Percentiles rank a stretch among this genome's conserved stretches.
phyloP scores from a whole-genome alignment of 1,140 invertebrate genomes.

The Streblospio benedicti region DNA sequence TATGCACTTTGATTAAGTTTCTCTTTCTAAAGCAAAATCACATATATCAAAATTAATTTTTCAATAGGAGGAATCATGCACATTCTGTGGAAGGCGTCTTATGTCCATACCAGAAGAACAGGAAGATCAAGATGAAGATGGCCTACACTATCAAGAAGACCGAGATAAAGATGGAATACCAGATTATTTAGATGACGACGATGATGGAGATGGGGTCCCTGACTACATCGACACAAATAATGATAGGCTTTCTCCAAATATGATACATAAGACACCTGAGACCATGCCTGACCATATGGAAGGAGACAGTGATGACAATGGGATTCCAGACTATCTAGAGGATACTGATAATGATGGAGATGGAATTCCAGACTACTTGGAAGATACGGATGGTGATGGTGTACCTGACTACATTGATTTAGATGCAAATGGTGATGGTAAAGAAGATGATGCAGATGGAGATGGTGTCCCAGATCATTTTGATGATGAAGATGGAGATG shows the following conservation, averaged over 20 bases:
- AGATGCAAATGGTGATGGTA: constrained; percentile 32
- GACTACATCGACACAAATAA: constrained; percentile 31
- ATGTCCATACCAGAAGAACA: constrained; percentile 26
- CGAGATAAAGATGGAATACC: constrained; percentile 34
- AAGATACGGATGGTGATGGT: constrained; percentile 30
- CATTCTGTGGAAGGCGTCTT: constrained; percentile 26
- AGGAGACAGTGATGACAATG: constrained; percentile 30
- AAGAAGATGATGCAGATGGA: constrained; percentile 24
- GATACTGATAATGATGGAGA: constrained; percentile 15
- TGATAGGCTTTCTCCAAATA: constrained; percentile 34
- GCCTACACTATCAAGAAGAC: constrained; percentile 36
- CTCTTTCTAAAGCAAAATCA: no score
- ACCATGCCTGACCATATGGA: constrained; percentile 28
- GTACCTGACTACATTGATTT: constrained; percentile 21
- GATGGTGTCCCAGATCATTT: constrained; percentile 32
- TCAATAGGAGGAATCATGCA: constrained; percentile 24
- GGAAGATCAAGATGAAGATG: constrained; percentile 35
- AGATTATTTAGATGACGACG: constrained; percentile 29
- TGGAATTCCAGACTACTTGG: constrained; percentile 12
- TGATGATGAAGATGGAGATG: constrained; percentile 27
- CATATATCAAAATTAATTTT: background rate
- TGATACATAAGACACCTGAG: constrained; percentile 32
- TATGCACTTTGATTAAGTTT: no score
- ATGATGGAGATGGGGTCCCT: constrained; percentile 28
- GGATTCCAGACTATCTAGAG: constrained; percentile 31